phyloP scores from a whole-genome alignment of 1,140 invertebrate species.

The Artemia franciscana region DNA sequence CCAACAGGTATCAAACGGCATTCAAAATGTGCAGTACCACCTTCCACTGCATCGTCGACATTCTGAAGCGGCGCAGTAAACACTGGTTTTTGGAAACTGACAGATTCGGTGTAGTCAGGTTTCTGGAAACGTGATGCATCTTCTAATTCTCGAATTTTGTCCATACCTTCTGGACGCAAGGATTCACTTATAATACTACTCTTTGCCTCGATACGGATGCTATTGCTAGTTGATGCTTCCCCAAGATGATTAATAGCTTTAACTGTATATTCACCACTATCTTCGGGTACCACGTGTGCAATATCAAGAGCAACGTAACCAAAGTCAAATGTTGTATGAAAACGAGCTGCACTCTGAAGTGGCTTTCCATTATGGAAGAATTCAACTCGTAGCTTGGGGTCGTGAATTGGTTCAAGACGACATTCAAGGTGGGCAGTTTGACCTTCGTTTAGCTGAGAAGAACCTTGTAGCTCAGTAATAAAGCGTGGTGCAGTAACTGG shows the following conservation, averaged over 20 bases:
- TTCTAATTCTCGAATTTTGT: conserved; percentile 80
- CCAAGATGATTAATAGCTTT: conserved; percentile 67
- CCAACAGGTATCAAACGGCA: conserved; percentile 91
- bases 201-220: conserved; percentile 52
- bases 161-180: conserved; percentile 80
- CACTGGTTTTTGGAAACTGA: conserved; percentile 66
- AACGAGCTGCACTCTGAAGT: conserved; percentile 55
- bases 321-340: conserved; percentile 85
- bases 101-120: conserved; percentile 41
- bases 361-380: conserved; percentile 77
- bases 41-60: conserved; percentile 66
- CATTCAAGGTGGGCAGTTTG: conserved; percentile 74
- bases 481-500: conserved; percentile 51
- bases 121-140: conserved; percentile 47
- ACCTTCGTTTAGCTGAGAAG: conserved; percentile 57
- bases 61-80: conserved; percentile 87
- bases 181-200: conserved; percentile 77
- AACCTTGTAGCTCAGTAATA: conserved; percentile 48
- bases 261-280: conserved; percentile 79
- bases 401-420: conserved; percentile 70
- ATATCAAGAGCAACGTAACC: conserved; percentile 84
- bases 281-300: conserved; percentile 63
- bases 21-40: conserved; percentile 82
- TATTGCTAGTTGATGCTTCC: conserved; percentile 55
- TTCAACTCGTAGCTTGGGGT: conserved; percentile 67